Conservation (phyloP, 2,888 invertebrate species). For the Empis livida region DNA sequence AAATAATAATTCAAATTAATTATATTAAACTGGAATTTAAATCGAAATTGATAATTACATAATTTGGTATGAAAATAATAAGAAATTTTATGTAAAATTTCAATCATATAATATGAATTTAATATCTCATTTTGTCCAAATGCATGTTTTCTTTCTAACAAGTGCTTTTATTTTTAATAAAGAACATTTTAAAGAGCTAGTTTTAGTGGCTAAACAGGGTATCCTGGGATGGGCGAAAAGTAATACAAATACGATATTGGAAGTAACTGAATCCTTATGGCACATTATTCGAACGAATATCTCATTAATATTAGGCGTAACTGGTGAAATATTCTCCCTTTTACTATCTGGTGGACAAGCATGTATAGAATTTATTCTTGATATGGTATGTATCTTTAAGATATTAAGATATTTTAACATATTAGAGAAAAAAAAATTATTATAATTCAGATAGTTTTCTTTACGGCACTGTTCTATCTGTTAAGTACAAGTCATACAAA, state of each 20-base stretch:
- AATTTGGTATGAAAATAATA: no score
- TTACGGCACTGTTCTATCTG: constrained; percentile 92
- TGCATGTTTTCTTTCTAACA: background rate
- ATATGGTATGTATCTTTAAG: constrained; percentile 46
- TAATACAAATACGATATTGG: constrained; percentile 78
- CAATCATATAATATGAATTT: no score
- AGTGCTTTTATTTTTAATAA: constrained; percentile 24
- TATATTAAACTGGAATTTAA: no score
- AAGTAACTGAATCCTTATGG: constrained; percentile 79
- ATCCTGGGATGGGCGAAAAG: constrained; percentile 73
- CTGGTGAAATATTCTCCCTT: constrained; percentile 77
- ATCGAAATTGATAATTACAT: no score
- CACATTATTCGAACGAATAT: constrained; percentile 85
- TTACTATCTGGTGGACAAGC: constrained; percentile 83
- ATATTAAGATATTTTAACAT: background rate
- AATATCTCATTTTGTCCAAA: no score
- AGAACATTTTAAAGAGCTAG: constrained; percentile 37
- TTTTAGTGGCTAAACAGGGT: constrained; percentile 41
- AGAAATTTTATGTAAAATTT: no score
- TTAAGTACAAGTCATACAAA: constrained; percentile 71
- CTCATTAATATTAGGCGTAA: constrained; percentile 66
- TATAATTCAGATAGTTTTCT: constrained; percentile 70
- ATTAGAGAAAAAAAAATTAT: background rate
- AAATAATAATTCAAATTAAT: no score
- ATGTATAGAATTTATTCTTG: constrained; percentile 73